Evolutionary conservation across 2,113 vertebrate species (phyloP).

Genomic region (Tachysurus fulvidraco): DNA sequence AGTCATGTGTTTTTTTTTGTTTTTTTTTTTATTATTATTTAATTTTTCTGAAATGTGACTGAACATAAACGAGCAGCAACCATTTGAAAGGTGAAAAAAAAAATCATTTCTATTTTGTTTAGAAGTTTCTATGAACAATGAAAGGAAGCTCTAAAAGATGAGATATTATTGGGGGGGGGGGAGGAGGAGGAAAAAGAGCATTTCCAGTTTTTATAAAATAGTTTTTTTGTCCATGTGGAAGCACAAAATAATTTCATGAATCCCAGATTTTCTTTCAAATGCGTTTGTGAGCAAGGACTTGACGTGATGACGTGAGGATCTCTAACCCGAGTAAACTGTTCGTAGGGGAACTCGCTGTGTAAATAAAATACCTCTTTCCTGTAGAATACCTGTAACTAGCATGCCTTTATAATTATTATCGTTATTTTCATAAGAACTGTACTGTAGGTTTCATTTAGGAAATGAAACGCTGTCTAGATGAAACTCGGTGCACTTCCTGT

Average conservation of each 20-base stretch:
- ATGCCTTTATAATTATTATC: slow-evolving; percentile 45
- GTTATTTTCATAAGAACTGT: slow-evolving; percentile 54
- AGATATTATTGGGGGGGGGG: neutral
- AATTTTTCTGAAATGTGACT: neutral
- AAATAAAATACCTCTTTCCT: slow-evolving; percentile 55
- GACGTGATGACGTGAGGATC: slow-evolving; percentile 28
- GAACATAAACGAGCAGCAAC: slow-evolving; percentile 51
- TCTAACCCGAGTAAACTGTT: slow-evolving; percentile 39
- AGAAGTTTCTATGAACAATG: neutral
- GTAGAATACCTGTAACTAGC: slow-evolving; percentile 58
- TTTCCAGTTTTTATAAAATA: no score
- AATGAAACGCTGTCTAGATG: slow-evolving; percentile 43
- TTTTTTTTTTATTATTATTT: neutral
- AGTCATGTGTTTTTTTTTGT: neutral
- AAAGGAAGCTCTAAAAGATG: neutral
- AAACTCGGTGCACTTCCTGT: slow-evolving; percentile 48
- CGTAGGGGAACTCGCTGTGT: slow-evolving; percentile 51
- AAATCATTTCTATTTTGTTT: neutral
- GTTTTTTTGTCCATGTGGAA: slow-evolving; percentile 51
- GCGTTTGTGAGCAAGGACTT: slow-evolving; percentile 51
- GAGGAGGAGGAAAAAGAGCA: slow-evolving; percentile 41
- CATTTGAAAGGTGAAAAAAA: slow-evolving; percentile 31
- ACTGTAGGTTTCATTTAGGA: slow-evolving; percentile 60
- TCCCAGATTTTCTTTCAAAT: slow-evolving; percentile 53
- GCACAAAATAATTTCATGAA: slow-evolving; percentile 41